Percentiles rank a stretch among this genome's conserved stretches.
These are phyloP conservation scores for Poeciliopsis paucimaculata DNA, from an alignment of 2,797 vertebrate genomes.

Conservation along the genomic window DNA sequence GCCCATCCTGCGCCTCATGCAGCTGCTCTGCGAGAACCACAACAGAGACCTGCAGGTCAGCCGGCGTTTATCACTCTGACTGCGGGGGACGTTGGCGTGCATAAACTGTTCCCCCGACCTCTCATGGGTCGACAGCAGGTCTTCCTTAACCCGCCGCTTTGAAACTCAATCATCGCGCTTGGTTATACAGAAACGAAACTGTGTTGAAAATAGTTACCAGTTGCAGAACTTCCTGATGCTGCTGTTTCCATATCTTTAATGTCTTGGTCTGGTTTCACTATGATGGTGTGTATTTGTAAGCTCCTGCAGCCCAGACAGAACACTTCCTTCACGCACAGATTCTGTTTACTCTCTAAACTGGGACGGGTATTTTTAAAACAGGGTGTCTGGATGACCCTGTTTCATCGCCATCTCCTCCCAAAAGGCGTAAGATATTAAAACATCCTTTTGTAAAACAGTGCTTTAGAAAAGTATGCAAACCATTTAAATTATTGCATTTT, in stretches of 20 bases:
- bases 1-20: conserved; percentile 95
- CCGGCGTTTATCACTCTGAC: not conserved
- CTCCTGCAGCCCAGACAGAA: conserved; percentile 52
- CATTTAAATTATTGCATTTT: not conserved
- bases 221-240: conserved; percentile 67
- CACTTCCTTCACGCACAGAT: conserved; percentile 56
- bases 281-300: conserved; percentile 55
- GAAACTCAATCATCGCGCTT: conserved; percentile 46
- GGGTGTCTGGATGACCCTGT: not conserved
- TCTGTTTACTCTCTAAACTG: conserved; percentile 34
- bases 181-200: conserved; percentile 74
- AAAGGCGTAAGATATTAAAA: conserved; percentile 4
- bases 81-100: conserved; percentile 7
- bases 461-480: not conserved
- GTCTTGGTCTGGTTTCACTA: conserved; percentile 77
- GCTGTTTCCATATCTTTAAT: conserved; percentile 64
- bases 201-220: conserved; percentile 59
- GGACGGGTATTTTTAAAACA: conserved; percentile 18
- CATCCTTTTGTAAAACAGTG: not conserved
- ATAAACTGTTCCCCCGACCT: not conserved
- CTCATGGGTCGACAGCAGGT: not conserved
- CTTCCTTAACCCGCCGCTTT: conserved; percentile 42
- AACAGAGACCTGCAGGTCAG: conserved; percentile 95
- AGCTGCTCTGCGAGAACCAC: conserved; percentile 98
- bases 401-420: conserved; percentile 8